Conservation (phyloP, 2,113 vertebrate genomes). For the Columba janthina region DNA sequence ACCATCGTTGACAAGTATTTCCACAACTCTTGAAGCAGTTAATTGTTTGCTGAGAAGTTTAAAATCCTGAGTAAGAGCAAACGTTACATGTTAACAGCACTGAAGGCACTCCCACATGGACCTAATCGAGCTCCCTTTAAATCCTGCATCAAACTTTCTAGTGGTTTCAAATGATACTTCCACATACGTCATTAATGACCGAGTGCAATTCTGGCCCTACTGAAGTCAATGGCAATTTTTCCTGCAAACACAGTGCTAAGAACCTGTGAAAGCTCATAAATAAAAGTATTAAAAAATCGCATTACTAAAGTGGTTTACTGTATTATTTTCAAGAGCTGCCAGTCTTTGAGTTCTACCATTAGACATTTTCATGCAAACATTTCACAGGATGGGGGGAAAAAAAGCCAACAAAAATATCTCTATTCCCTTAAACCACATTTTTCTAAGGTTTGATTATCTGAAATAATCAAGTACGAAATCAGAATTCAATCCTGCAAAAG, state of each 20-base stretch:
- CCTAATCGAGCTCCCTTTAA: neutral
- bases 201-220: neutral
- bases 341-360: neutral
- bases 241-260: neutral
- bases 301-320: neutral
- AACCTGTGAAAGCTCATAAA: neutral
- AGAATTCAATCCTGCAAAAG: neutral
- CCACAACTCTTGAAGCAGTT: constrained; percentile 76
- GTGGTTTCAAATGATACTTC: neutral
- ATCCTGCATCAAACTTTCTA: neutral
- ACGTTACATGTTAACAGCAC: neutral
- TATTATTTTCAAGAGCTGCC: neutral
- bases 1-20: constrained; percentile 78
- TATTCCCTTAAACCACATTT: neutral
- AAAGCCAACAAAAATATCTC: neutral
- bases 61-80: constrained; percentile 78
- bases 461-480: neutral
- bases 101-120: neutral
- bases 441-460: neutral
- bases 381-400: neutral
- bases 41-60: constrained; percentile 78
- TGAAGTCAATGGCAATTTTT: neutral
- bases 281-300: neutral
- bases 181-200: accelerated
- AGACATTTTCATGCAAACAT: neutral